These are phyloP conservation scores for Lymantria monacha DNA, from an alignment of 2,888 invertebrate genomes.

Conservation along the genomic window DNA sequence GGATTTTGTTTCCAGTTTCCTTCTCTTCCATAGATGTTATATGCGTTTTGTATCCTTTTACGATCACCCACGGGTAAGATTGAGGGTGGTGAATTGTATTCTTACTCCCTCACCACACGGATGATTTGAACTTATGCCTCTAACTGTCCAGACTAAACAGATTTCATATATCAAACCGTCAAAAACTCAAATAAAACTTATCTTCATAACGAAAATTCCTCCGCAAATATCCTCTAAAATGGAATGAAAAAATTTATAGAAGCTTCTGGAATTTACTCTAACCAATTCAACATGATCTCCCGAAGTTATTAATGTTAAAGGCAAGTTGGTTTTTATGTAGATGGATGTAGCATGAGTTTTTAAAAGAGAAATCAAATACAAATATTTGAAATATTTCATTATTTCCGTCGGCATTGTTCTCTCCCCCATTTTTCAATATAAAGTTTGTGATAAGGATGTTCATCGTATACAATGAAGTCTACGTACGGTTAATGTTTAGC, in stretches of 20 bases:
- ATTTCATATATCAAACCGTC: too few relatives aligned
- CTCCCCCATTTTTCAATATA: constrained; percentile 51
- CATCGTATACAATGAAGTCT: too few relatives aligned
- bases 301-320: constrained; percentile 23
- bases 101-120: too few relatives aligned
- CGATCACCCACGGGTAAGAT: too few relatives aligned
- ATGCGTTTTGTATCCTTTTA: too few relatives aligned
- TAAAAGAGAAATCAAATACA: constrained; percentile 64
- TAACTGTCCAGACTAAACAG: too few relatives aligned
- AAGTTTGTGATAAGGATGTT: constrained; percentile 28
- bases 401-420: constrained; percentile 52
- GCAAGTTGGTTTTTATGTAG: constrained; percentile 26
- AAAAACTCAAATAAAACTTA: constrained; percentile 37
- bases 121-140: too few relatives aligned
- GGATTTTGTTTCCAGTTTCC: background rate
- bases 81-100: too few relatives aligned
- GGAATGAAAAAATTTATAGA: constrained; percentile 59
- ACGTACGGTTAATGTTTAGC: too few relatives aligned
- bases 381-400: constrained; percentile 78
- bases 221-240: constrained; percentile 53
- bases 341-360: constrained; percentile 44
- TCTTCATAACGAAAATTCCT: constrained; percentile 50
- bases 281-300: constrained; percentile 12
- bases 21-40: too few relatives aligned
- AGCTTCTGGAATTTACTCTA: constrained; percentile 10